Conservation (phyloP, 2,113 vertebrate genomes). For the Gopherus evgoodei region DNA sequence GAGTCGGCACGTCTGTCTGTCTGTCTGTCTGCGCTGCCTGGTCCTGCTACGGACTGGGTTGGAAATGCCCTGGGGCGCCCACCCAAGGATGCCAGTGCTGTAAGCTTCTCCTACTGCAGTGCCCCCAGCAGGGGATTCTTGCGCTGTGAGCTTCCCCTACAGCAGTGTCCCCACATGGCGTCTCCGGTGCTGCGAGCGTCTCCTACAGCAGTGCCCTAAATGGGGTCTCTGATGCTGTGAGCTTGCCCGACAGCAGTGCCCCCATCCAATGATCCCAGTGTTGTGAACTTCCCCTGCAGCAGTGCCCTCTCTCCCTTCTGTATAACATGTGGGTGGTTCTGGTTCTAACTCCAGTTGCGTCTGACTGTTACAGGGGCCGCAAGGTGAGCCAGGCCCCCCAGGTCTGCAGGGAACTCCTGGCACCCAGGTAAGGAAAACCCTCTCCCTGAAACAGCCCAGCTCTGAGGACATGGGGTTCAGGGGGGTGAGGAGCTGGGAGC, state of each 20-base stretch:
- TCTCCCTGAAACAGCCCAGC: background rate
- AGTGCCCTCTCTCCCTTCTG: background rate
- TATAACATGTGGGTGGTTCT: background rate
- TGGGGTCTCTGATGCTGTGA: background rate
- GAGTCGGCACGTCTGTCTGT: slow-evolving; percentile 27
- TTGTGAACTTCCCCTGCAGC: too few relatives aligned
- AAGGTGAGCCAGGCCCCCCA: slow-evolving; percentile 85
- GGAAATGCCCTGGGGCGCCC: background rate
- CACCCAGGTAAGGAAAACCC: background rate
- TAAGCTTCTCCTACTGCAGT: background rate
- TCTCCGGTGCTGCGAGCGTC: too few relatives aligned
- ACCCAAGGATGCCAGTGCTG: background rate
- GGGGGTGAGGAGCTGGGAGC: background rate
- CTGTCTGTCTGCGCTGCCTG: background rate
- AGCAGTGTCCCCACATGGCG: background rate
- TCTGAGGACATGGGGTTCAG: background rate
- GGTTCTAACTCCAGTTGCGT: background rate
- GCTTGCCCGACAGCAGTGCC: background rate
- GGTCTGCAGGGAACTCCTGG: slow-evolving; percentile 80
- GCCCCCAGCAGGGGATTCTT: too few relatives aligned
- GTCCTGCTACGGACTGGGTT: background rate
- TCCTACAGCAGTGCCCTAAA: too few relatives aligned
- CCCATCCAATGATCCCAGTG: background rate
- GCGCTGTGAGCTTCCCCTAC: background rate
- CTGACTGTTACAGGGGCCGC: slow-evolving; percentile 76